phyloP scores from a whole-genome alignment of 2,888 invertebrate genomes.

The Choristoneura rosaceana region DNA sequence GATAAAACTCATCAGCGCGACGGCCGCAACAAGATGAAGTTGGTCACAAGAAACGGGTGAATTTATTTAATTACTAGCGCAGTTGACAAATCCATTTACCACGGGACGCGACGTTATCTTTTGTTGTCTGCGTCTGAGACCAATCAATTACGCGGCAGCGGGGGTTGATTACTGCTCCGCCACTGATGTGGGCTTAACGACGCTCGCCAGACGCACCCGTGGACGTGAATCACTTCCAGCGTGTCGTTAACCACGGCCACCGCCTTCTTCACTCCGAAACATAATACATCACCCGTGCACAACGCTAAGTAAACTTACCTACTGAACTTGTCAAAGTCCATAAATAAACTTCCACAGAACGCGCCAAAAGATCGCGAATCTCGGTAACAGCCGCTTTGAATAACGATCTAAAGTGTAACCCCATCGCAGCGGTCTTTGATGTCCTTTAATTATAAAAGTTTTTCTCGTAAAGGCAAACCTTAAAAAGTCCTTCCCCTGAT shows the following conservation, averaged over 20 bases:
- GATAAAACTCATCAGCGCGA: constrained; percentile 60
- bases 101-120: constrained; percentile 74
- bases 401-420: constrained; percentile 82
- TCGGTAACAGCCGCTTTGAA: constrained; percentile 79
- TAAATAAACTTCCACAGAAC: constrained; percentile 76
- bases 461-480: constrained; percentile 75
- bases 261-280: constrained; percentile 12
- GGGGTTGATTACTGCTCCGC: constrained; percentile 72
- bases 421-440: constrained; percentile 80
- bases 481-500: constrained; percentile 47
- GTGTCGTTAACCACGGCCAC: constrained; percentile 5
- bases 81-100: constrained; percentile 83
- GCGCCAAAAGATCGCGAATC: constrained; percentile 79
- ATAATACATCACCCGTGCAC: constrained; percentile 33
- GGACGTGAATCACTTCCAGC: constrained; percentile 42
- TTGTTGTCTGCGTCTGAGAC: constrained; percentile 78
- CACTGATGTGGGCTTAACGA: constrained; percentile 61
- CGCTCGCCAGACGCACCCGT: constrained; percentile 53
- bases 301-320: constrained; percentile 60
- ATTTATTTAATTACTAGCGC: constrained; percentile 80
- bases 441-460: constrained; percentile 84
- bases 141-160: constrained; percentile 78
- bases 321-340: constrained; percentile 66
- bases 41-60: constrained; percentile 64
- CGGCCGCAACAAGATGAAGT: constrained; percentile 47